Evolutionary conservation across 2,888 invertebrate species (phyloP), one percentile per base, ranked within the genome.

Genomic region (Caradrina clavipalpis): DNA sequence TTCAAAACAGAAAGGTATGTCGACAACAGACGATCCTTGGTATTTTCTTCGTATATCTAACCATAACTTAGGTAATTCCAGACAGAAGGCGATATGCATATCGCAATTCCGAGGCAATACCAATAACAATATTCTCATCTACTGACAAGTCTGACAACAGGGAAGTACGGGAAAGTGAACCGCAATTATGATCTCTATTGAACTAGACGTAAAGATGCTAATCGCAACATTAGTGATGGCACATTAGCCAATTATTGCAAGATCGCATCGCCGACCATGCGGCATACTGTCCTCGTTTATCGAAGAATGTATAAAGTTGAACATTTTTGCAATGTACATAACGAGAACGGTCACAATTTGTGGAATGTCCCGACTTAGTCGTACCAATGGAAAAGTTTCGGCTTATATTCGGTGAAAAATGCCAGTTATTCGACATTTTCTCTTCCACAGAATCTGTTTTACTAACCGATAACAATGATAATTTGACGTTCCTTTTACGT

Each of bases 351-450:
- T 70, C 62, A 76, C 83, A 82, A 76, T 82, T 73, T 76, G 64
- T 61, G 68, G 80, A 79, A 82, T 76, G 72, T 60, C 50, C 64
- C 65, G 68, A 82, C 83, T 76, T 73, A 71, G 80, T 73, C 57
- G 67, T 68, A 82, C 55, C 67, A 50, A 80, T 63, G 70, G 60
- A 58, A 82, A 84, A 76, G 69, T 73, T 80, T 76, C 51, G 56
- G 69, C 76, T 78, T 76, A 70, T 64, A 70, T 75, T 69, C 58
- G 61, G 31, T 64, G 82, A 69, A 81, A 84, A 78, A 81, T 84
- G 80, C 31, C 67, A 75, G 69, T 61, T 72, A 82, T 84, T 68
- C 51, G 69, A 70, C 60, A 69, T 64, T 53, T 73, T 69, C 53
- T 55, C 39, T 65, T 54, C 42, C 58, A 58, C 55, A 67, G 64